These are phyloP conservation scores for Pseudolycoriella hygida DNA, from an alignment of 2,888 invertebrate genomes.

Conservation along the genomic window DNA sequence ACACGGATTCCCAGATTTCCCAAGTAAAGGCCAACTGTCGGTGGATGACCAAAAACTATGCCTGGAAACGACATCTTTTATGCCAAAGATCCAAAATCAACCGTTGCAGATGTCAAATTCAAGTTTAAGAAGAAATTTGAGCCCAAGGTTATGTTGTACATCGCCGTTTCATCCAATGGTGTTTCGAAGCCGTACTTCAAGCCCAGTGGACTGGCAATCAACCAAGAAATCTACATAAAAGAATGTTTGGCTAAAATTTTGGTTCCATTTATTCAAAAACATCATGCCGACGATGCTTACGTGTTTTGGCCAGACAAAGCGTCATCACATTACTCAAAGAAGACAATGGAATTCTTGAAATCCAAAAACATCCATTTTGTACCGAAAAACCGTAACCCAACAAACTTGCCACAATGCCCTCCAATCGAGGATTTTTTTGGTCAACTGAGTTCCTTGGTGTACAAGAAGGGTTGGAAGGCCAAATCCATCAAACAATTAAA, in stretches of 20 bases:
- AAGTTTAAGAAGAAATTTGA: background rate
- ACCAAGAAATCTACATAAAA: no score
- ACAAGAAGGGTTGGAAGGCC: background rate
- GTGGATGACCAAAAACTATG: background rate
- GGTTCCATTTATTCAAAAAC: no score
- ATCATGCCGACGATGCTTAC: background rate
- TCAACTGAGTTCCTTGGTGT: background rate
- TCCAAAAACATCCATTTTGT: no score
- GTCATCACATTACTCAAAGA: slow-evolving; percentile 1
- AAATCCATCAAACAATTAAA: background rate
- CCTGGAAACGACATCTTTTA: background rate
- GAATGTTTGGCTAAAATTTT: no score
- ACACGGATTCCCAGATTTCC: background rate
- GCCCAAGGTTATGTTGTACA: background rate
- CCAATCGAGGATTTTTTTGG: background rate
- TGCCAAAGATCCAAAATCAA: background rate
- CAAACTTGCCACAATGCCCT: no score
- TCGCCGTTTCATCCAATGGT: background rate
- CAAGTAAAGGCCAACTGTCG: background rate
- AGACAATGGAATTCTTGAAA: slow-evolving; percentile 1
- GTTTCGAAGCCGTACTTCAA: background rate
- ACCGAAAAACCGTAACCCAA: no score
- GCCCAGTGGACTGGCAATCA: background rate
- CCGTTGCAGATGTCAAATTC: background rate
- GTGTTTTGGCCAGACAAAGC: slow-evolving; percentile 2